Base-by-base conservation (phyloP, 2,888 invertebrate genomes). In the Tortrix viridana region DNA sequence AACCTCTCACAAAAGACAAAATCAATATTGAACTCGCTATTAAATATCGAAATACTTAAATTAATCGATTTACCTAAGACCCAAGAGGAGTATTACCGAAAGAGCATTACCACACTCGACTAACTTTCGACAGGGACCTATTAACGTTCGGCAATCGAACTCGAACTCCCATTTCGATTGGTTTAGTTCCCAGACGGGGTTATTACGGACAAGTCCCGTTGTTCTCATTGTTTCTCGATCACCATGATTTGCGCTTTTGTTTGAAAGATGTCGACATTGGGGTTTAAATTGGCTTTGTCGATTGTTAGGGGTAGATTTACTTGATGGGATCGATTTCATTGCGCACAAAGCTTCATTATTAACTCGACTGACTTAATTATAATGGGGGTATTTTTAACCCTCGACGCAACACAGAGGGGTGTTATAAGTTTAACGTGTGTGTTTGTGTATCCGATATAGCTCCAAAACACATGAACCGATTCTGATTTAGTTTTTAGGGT, bases 201-300 rank as follows among this genome's bases (percentile, higher is more conserved):
- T 62, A 57, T 57, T 62, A 62, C 23, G 38, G 56, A 32, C 43
- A 23, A 50, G 46, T 62, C 18, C 52, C 41, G 53, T 50, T 46
- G 41, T 53, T 47, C 43, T 14, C 44, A 57, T 62, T 62, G 62
- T 62, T 57, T 26, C 4, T 5, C 56, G 46, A 62, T 62, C 50
- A 57, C 62, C 5, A 44, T 50, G 50, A 62, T 62, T 57, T 62
- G 62, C 26, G 56, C 62, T 52, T 62, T 62, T 62, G 62, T 62
- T 62, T 57, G 62, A 56, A 23, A 56, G 22, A 50, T 57, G 62
- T 62, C 46, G 46, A 57, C 62, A 57, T 20, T 20, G 23, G 32
- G 60, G 41, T n/a, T 19, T 26, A 12, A 38, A n/a, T 46, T 19
- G 53, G 7, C 22, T 57, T 57, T 62, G 55, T 22, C 55, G 55